Evolutionary conservation across 2,113 vertebrate genomes (phyloP).

Genomic region (Hiodon alosoides): DNA sequence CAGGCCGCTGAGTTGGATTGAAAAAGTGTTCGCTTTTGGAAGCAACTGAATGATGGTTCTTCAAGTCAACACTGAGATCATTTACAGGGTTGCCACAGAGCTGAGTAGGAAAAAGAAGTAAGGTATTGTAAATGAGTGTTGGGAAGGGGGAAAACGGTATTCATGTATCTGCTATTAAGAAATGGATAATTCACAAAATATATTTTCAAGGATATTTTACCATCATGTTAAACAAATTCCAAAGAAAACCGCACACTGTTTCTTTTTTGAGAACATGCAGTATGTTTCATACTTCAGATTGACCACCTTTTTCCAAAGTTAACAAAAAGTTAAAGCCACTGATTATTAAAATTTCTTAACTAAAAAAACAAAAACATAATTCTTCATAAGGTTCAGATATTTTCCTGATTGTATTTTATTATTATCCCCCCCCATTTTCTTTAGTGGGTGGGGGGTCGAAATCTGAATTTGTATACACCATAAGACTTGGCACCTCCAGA

Average conservation of each 20-base stretch:
- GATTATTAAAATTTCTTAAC: no score
- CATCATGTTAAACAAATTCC: no score
- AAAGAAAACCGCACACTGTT: no score
- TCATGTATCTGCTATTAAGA: background rate
- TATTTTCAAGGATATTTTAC: no score
- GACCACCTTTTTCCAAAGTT: no score
- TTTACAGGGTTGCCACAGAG: constrained; percentile 26
- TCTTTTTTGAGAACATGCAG: no score
- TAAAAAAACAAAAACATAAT: background rate
- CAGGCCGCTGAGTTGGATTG: constrained; percentile 21
- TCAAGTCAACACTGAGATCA: constrained; percentile 29
- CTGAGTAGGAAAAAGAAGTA: constrained; percentile 15
- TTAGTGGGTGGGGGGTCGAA: background rate
- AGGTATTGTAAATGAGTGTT: constrained; percentile 23
- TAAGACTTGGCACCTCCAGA: constrained; percentile 26
- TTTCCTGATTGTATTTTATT: no score
- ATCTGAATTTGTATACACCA: constrained; percentile 5
- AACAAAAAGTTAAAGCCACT: no score
- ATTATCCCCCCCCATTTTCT: no score
- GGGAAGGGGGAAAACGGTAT: constrained; percentile 19
- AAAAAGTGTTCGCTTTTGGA: constrained; percentile 36
- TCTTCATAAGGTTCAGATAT: no score
- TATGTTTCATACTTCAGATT: no score
- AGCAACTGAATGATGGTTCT: constrained; percentile 30
- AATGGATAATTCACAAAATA: background rate